Evolutionary conservation across 2,888 invertebrate species (phyloP), one percentile per base, ranked within the genome.

Genomic region (Brenthis ino): DNA sequence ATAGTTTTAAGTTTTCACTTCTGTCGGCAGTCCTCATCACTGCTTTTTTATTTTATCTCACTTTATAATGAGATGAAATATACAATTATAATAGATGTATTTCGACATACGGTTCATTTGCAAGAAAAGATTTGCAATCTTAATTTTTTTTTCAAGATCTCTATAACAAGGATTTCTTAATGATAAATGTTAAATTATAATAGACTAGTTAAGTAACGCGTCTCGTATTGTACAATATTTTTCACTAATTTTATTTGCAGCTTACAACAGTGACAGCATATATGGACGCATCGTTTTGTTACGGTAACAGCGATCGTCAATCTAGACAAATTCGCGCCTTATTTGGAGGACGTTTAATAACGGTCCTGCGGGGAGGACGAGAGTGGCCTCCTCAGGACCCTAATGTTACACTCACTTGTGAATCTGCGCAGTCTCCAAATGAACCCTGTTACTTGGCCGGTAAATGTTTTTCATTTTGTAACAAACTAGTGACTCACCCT

Each of bases 401-500:
- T 13, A 97, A 97, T 82, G 93, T 94, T 6, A 95, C 95, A 0
- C 92, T 94, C n/a, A 94, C 94, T 33, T 97, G 97, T 80, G 95
- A 95, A 77, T 92, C 93, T 0, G 93, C 94, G 0, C 93, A 93
- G 69, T 93, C 94, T 48, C 85, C 92, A 0, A 93, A 93, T 70
- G 96, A 97, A 83, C 94, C 96, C 50, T 97, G 97, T 82, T 97
- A 97, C 82, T 85, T 95, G 73, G 94, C 96, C 63, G 97, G 97
- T 95, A 85, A 85, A 84, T 77, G 43, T 11, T 12, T 64, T 16
- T 51, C 33, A n/a, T 57, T 12, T 54, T 47, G 14, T 43, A n/a
- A 12, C 47, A 47, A 1, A 20, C 20, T 20, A 20, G 20, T 1
- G 20, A 20, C 20, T 20, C 20, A 1, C 20, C 20, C 20, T 20